Percentiles rank a stretch among this genome's conserved stretches.
phyloP scores from a whole-genome alignment of 2,888 invertebrate species.

The Tridacna gigas region DNA sequence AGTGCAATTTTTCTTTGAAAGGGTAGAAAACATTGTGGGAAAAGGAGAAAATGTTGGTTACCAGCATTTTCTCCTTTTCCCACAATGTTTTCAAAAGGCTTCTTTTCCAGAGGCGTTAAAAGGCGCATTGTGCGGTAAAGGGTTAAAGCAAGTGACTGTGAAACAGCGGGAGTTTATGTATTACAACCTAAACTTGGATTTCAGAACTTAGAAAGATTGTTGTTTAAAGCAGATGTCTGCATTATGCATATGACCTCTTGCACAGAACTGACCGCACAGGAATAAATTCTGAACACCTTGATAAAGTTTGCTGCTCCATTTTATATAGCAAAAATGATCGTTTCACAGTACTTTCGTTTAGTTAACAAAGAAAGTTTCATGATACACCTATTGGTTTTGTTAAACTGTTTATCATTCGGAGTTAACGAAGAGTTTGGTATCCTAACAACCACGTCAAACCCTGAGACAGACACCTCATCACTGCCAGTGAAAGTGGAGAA shows the following conservation, averaged over 20 bases:
- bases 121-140: not conserved
- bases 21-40: constrained; percentile 7
- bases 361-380: too few relatives aligned
- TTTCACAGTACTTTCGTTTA: too few relatives aligned
- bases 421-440: not conserved
- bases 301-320: too few relatives aligned
- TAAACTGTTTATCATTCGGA: too few relatives aligned
- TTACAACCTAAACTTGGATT: not conserved
- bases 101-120: not conserved
- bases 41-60: not conserved
- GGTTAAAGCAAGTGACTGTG: not conserved
- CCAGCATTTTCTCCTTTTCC: not conserved
- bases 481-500: not conserved
- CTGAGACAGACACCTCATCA: not conserved
- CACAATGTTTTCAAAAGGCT: not conserved
- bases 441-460: not conserved
- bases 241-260: too few relatives aligned
- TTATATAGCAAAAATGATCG: too few relatives aligned
- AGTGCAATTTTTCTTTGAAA: not conserved
- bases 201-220: not conserved
- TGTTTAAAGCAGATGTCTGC: not conserved
- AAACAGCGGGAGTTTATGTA: not conserved
- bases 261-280: too few relatives aligned
- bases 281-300: too few relatives aligned
- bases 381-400: too few relatives aligned